Conservation (phyloP, 2,797 vertebrate genomes). For the Meda fulgida region DNA sequence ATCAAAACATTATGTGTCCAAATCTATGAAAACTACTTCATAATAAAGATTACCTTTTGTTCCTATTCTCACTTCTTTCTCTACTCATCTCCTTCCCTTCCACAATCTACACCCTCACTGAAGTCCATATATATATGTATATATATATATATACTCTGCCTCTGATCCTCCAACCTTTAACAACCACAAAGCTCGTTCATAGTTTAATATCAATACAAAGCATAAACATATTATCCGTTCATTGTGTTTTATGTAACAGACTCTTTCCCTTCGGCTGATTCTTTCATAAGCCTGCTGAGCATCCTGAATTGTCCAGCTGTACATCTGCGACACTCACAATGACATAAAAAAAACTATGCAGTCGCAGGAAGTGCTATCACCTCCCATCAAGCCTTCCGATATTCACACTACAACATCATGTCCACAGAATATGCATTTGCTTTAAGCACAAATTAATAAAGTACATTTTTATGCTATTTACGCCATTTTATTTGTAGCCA, state of each 20-base stretch:
- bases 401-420: conserved; percentile 18
- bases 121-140: not conserved
- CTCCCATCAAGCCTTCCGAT: conserved; percentile 27
- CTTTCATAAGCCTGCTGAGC: conserved; percentile 38
- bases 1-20: not conserved
- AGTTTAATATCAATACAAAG: conserved; percentile 35
- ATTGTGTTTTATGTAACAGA: conserved; percentile 44
- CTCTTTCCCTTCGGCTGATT: conserved; percentile 17
- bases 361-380: conserved; percentile 25
- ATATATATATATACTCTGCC: not conserved
- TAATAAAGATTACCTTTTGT: not conserved
- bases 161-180: conserved; percentile 26
- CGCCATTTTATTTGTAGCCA: not conserved
- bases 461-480: not conserved
- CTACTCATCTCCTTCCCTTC: not conserved
- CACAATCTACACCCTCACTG: not conserved
- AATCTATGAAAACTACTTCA: not conserved
- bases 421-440: not conserved
- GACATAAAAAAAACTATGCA: conserved; percentile 15
- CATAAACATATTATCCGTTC: conserved; percentile 42
- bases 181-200: conserved; percentile 14
- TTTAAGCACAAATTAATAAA: not conserved
- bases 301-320: conserved; percentile 23
- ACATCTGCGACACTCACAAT: conserved; percentile 40
- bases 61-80: not conserved